A percentile compares a stretch with the other conserved stretches of the same genome.
Evolutionary conservation across 1,140 invertebrate genomes (phyloP).

Genomic region (Radopholus similis): DNA sequence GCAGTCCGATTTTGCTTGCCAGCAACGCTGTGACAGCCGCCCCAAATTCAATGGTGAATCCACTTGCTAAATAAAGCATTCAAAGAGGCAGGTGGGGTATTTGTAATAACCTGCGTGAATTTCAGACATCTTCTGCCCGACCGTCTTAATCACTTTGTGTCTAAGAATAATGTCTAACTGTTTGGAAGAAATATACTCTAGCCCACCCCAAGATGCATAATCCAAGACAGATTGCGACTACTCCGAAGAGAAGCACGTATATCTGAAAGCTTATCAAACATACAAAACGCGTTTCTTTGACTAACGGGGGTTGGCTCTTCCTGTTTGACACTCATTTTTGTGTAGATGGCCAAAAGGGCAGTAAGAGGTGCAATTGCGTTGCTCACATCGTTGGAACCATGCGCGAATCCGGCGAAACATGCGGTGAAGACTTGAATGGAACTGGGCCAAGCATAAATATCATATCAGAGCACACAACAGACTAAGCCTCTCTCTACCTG

Average conservation of each 20-base stretch:
- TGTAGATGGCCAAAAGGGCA: slow-evolving; percentile 78
- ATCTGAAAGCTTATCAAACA: no score
- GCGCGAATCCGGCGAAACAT: slow-evolving; percentile 47
- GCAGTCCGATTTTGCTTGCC: slow-evolving; percentile 88
- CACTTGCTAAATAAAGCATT: slow-evolving; percentile 22
- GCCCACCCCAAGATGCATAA: slow-evolving; percentile 80
- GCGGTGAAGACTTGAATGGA: slow-evolving; percentile 43
- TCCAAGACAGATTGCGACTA: slow-evolving; percentile 87
- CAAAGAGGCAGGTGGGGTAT: neutral
- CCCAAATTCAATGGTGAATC: slow-evolving; percentile 57
- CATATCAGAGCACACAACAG: no score
- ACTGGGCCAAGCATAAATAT: no score
- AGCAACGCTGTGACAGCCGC: slow-evolving; percentile 74
- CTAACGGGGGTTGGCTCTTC: slow-evolving; percentile 28
- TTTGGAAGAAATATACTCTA: slow-evolving; percentile 81
- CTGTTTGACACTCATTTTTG: slow-evolving; percentile 50
- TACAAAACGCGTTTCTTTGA: no score
- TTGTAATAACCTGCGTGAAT: slow-evolving; percentile 65
- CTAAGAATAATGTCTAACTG: slow-evolving; percentile 87
- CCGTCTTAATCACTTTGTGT: slow-evolving; percentile 85
- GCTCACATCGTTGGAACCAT: slow-evolving; percentile 63
- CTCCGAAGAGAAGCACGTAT: slow-evolving; percentile 75
- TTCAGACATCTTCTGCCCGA: slow-evolving; percentile 89
- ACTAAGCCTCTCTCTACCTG: no score
- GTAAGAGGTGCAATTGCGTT: slow-evolving; percentile 94